These are phyloP conservation scores for Oncopeltus fasciatus DNA, from an alignment of 1,140 invertebrate species.

Conservation along the genomic window DNA sequence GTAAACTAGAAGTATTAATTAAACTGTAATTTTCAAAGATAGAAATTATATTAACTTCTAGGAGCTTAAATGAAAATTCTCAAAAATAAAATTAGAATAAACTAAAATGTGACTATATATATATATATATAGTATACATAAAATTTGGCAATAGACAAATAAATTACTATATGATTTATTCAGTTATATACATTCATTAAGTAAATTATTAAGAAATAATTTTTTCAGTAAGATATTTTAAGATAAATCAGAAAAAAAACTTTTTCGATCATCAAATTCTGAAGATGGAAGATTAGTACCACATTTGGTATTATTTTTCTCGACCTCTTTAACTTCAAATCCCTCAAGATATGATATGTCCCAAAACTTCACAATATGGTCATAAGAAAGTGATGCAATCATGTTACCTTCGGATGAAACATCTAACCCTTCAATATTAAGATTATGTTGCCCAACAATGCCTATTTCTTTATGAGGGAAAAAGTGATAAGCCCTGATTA, in stretches of 20 bases:
- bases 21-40: too few relatives aligned
- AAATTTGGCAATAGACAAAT: too few relatives aligned
- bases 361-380: background rate
- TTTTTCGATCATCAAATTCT: conserved; percentile 1
- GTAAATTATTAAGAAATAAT: too few relatives aligned
- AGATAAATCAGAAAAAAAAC: background rate
- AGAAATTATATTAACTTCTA: too few relatives aligned
- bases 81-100: too few relatives aligned
- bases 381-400: background rate
- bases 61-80: too few relatives aligned
- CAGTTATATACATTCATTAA: too few relatives aligned
- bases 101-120: too few relatives aligned
- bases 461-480: background rate
- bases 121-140: too few relatives aligned
- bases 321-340: background rate
- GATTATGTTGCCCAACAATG: background rate
- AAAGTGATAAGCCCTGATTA: background rate
- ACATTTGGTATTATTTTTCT: background rate
- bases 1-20: too few relatives aligned
- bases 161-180: too few relatives aligned
- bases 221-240: too few relatives aligned
- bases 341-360: background rate
- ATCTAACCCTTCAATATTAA: background rate
- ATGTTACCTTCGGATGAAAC: background rate
- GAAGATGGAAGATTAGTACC: background rate